Evolutionary conservation across 2,888 invertebrate species (phyloP).

Genomic region (Bombyx huttoni): DNA sequence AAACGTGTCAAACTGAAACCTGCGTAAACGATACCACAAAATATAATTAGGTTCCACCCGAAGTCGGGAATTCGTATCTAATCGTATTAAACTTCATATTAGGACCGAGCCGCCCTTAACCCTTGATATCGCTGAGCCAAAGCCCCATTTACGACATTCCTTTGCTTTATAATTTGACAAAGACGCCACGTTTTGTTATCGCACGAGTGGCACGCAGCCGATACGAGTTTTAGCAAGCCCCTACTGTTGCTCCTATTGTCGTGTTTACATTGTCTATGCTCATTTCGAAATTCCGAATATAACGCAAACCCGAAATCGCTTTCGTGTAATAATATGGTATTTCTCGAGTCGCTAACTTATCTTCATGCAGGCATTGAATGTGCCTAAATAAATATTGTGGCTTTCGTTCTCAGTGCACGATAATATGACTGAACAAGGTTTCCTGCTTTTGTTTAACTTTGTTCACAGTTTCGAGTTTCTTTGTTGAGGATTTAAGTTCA

Average conservation of each 20-base stretch:
- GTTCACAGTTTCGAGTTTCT: constrained; percentile 21
- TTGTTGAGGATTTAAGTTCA: constrained; percentile 20
- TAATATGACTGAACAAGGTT: constrained; percentile 9
- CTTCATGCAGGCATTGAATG: constrained; percentile 10
- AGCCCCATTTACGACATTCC: constrained; percentile 45
- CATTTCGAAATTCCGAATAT: constrained; percentile 60
- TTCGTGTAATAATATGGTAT: constrained; percentile 21
- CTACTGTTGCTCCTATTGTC: constrained; percentile 53
- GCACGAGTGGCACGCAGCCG: constrained; percentile 59
- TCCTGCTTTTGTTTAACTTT: constrained; percentile 25
- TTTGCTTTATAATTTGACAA: constrained; percentile 64
- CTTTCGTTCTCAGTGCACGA: constrained; percentile 12
- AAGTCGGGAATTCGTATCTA: constrained; percentile 28
- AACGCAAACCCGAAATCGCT: constrained; percentile 44
- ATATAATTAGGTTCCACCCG: constrained; percentile 10
- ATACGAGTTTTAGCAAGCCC: constrained; percentile 53
- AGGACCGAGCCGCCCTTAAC: constrained; percentile 25
- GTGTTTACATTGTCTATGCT: constrained; percentile 68
- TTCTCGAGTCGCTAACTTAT: constrained; percentile 5
- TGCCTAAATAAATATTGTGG: constrained; percentile 9
- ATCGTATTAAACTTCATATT: constrained; percentile 27
- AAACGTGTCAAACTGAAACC: not conserved
- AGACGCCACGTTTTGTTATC: constrained; percentile 60
- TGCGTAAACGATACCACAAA: constrained; percentile 13
- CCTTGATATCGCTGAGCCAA: constrained; percentile 37